phyloP scores from a whole-genome alignment of 2,113 vertebrate genomes.

The Triplophysa rosa region DNA sequence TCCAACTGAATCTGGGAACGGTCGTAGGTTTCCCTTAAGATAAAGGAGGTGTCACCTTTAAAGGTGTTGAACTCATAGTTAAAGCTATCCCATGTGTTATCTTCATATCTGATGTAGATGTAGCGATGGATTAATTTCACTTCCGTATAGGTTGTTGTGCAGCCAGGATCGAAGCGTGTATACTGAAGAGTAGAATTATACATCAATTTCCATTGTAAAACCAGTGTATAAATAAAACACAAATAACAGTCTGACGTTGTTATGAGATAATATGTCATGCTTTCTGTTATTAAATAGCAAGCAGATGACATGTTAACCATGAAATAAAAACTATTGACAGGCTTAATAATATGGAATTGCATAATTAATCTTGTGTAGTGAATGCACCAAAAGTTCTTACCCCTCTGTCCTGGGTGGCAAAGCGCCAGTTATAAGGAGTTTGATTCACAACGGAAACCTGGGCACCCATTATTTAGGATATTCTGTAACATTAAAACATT shows the following conservation, averaged over 20 bases:
- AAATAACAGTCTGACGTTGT: not conserved
- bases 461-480: conserved; percentile 11
- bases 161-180: not conserved
- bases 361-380: not conserved
- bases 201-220: not conserved
- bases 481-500: not conserved
- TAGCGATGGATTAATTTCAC: not conserved
- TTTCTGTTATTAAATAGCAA: not conserved
- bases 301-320: no score
- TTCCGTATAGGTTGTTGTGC: not conserved
- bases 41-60: conserved; percentile 21
- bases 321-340: no score
- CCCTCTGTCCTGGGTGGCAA: not conserved
- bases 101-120: conserved; percentile 7
- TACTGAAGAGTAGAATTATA: not conserved
- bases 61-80: not conserved
- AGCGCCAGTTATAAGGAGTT: conserved; percentile 24
- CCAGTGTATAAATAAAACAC: not conserved
- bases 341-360: no score
- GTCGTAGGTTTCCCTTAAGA: conserved; percentile 1
- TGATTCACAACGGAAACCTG: not conserved
- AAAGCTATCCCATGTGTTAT: not conserved
- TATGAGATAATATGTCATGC: not conserved
- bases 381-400: conserved; percentile 4
- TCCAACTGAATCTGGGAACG: not conserved